Evolutionary conservation across 2,113 vertebrate genomes (phyloP).

Genomic region (Patagioenas fasciata): DNA sequence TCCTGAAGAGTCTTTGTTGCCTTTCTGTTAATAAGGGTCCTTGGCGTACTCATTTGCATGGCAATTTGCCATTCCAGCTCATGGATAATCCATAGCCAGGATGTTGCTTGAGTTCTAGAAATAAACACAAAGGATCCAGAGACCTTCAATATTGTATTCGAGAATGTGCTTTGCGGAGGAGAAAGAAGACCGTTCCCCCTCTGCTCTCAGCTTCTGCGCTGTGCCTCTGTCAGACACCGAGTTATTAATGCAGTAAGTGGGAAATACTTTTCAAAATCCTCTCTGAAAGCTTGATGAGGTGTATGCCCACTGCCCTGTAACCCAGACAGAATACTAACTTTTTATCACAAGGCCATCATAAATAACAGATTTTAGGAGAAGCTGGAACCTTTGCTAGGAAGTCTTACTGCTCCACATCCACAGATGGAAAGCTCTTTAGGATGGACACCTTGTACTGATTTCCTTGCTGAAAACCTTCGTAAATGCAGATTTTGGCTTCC

Average conservation of each 20-base stretch:
- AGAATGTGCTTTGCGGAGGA: not conserved
- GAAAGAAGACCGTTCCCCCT: not conserved
- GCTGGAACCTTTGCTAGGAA: constrained; percentile 3
- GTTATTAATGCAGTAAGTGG: constrained; percentile 32
- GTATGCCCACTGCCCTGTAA: constrained; percentile 11
- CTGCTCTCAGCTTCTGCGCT: not conserved
- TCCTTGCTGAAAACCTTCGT: constrained; percentile 46
- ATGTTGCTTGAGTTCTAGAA: not conserved
- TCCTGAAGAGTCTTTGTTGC: constrained; percentile 18
- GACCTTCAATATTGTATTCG: not conserved
- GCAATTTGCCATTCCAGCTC: not conserved
- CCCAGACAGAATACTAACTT: constrained; percentile 15
- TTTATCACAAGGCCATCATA: constrained; percentile 35
- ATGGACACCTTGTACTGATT: constrained; percentile 55
- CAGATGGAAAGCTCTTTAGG: constrained; percentile 50
- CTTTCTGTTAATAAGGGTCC: not conserved
- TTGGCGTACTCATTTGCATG: not conserved
- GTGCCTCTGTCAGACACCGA: not conserved
- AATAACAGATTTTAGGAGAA: constrained; percentile 14
- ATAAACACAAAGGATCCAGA: not conserved
- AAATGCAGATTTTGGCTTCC: constrained; percentile 61
- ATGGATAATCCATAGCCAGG: not conserved
- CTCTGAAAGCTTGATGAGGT: constrained; percentile 56
- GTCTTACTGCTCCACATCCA: not conserved
- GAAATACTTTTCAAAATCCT: constrained; percentile 55